Evolutionary conservation across 2,113 vertebrate species (phyloP).

Genomic region (Gymnobelideus leadbeateri): DNA sequence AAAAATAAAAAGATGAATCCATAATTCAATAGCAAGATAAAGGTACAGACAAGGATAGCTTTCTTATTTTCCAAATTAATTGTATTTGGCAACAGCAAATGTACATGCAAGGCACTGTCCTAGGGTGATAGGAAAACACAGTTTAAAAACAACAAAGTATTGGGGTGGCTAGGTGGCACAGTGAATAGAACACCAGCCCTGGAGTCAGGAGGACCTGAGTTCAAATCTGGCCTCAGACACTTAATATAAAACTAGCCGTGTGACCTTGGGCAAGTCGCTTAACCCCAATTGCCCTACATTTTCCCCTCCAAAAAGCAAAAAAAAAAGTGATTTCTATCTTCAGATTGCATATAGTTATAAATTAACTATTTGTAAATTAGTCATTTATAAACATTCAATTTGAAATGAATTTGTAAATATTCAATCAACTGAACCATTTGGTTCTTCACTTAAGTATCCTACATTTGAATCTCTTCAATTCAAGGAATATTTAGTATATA

Average conservation of each 20-base stretch:
- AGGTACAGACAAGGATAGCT: not conserved
- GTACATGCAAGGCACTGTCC: not conserved
- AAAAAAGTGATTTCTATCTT: not conserved
- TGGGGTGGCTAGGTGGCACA: too few relatives aligned
- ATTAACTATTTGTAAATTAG: too few relatives aligned
- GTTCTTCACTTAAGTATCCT: not conserved
- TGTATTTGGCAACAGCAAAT: not conserved
- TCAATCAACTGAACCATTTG: not conserved
- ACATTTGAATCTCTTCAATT: not conserved
- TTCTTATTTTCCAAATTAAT: not conserved
- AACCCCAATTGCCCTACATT: too few relatives aligned
- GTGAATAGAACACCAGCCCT: too few relatives aligned
- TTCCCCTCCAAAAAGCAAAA: too few relatives aligned
- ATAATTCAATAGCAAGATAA: not conserved
- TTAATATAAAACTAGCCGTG: too few relatives aligned
- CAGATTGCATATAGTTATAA: not conserved
- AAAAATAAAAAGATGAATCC: not conserved
- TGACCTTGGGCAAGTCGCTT: too few relatives aligned
- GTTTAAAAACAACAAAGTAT: not conserved
- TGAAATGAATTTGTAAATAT: not conserved
- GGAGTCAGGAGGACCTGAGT: too few relatives aligned
- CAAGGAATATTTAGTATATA: not conserved
- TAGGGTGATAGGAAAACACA: not conserved
- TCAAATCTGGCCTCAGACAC: too few relatives aligned
- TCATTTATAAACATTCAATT: too few relatives aligned